Percentiles rank a stretch among this genome's conserved stretches.
Conservation (phyloP, 2,888 invertebrate species). For the Polymixis flavicincta region DNA sequence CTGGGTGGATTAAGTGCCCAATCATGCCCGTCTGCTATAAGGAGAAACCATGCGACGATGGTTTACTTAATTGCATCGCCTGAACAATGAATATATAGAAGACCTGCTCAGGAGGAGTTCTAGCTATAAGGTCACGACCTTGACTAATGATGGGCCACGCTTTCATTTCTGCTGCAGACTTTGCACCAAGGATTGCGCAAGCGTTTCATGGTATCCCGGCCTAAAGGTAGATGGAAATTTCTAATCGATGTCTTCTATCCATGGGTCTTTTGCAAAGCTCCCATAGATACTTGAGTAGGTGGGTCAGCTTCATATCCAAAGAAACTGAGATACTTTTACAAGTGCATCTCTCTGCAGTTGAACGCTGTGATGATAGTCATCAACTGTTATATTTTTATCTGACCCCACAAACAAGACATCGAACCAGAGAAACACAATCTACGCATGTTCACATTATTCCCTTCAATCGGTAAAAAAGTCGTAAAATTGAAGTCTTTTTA, state of each 20-base stretch:
- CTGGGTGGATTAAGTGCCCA: no score
- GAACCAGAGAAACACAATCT: slow-evolving; percentile 41
- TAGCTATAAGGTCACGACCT: neutral
- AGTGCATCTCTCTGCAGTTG: no score
- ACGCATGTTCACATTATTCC: slow-evolving; percentile 48
- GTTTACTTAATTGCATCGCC: neutral
- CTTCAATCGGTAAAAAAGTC: slow-evolving; percentile 56
- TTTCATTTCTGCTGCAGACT: neutral
- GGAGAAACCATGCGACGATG: neutral
- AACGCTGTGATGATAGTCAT: neutral
- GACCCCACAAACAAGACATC: slow-evolving; percentile 30
- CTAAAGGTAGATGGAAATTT: no score
- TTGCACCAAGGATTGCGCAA: no score
- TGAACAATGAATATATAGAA: no score
- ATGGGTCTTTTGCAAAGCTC: neutral
- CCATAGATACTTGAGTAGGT: neutral
- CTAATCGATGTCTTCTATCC: neutral
- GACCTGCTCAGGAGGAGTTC: neutral
- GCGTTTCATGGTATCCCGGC: neutral
- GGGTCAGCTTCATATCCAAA: no score
- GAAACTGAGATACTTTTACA: neutral
- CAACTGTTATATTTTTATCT: slow-evolving; percentile 29
- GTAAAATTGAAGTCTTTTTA: slow-evolving; percentile 63
- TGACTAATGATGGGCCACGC: neutral
- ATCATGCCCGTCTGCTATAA: no score